Conservation (phyloP, 2,113 vertebrate genomes). For the Chaetorhynchus papuensis region DNA sequence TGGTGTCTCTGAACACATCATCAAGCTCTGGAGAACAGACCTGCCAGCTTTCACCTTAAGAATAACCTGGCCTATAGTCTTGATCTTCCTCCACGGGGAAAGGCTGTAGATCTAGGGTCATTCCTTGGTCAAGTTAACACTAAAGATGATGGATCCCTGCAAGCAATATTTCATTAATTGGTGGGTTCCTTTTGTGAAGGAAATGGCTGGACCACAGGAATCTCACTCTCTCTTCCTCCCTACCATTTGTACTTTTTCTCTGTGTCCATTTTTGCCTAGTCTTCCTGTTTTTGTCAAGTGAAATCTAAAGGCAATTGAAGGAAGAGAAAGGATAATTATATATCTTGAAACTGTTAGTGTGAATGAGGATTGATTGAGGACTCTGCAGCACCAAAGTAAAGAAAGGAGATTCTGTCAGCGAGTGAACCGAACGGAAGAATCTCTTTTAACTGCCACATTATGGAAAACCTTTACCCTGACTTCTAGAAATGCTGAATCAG, state of each 20-base stretch:
- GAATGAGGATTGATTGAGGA: not conserved
- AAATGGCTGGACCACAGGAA: not conserved
- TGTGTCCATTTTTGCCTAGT: not conserved
- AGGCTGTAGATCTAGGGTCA: not conserved
- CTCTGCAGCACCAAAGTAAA: not conserved
- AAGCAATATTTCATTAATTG: not conserved
- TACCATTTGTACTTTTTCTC: not conserved
- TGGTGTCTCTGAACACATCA: not conserved
- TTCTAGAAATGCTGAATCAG: not conserved
- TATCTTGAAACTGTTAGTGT: not conserved
- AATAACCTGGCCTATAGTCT: not conserved
- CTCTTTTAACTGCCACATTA: not conserved
- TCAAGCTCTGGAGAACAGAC: not conserved
- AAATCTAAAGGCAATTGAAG: not conserved
- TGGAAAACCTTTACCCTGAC: not conserved
- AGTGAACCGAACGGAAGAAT: not conserved
- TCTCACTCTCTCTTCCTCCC: not conserved
- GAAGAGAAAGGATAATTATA: not conserved
- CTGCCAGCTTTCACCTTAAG: not conserved
- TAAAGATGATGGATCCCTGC: not conserved
- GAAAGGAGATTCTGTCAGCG: not conserved
- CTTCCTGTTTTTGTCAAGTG: not conserved
- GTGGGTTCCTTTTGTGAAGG: not conserved
- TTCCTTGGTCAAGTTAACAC: not conserved
- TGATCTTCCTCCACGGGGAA: not conserved